These are phyloP conservation scores for Rhodinocichla rosea DNA, from an alignment of 2,113 vertebrate genomes.

Conservation along the genomic window DNA sequence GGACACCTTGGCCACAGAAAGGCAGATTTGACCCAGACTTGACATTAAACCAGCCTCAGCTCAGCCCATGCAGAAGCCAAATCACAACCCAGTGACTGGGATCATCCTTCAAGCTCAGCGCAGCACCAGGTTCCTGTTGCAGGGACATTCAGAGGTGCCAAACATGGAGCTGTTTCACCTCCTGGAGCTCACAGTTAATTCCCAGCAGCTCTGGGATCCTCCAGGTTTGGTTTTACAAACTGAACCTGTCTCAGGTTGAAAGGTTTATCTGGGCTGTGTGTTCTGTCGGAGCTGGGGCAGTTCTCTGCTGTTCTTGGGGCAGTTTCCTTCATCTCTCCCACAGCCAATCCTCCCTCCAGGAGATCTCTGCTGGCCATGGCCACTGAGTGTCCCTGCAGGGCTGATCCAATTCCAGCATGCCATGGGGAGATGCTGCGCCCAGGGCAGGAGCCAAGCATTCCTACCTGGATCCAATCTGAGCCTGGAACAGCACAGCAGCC, in stretches of 20 bases:
- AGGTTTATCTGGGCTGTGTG: neutral
- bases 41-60: neutral
- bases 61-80: neutral
- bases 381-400: too few relatives aligned
- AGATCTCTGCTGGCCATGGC: too few relatives aligned
- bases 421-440: too few relatives aligned
- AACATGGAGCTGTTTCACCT: neutral
- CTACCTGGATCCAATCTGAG: too few relatives aligned
- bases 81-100: neutral
- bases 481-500: too few relatives aligned
- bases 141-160: neutral
- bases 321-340: too few relatives aligned
- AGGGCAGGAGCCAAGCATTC: too few relatives aligned
- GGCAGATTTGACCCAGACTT: neutral
- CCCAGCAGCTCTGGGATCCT: fast-evolving
- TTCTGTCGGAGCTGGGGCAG: too few relatives aligned
- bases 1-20: neutral
- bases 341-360: too few relatives aligned
- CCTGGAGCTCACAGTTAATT: neutral
- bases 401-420: too few relatives aligned
- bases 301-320: too few relatives aligned
- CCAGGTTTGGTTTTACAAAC: neutral
- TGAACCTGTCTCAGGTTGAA: neutral
- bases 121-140: fast-evolving
- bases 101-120: neutral